A percentile compares a stretch with the other conserved stretches of the same genome.
phyloP scores from a whole-genome alignment of 2,113 vertebrate genomes.

The Amblyopsis rosae region DNA sequence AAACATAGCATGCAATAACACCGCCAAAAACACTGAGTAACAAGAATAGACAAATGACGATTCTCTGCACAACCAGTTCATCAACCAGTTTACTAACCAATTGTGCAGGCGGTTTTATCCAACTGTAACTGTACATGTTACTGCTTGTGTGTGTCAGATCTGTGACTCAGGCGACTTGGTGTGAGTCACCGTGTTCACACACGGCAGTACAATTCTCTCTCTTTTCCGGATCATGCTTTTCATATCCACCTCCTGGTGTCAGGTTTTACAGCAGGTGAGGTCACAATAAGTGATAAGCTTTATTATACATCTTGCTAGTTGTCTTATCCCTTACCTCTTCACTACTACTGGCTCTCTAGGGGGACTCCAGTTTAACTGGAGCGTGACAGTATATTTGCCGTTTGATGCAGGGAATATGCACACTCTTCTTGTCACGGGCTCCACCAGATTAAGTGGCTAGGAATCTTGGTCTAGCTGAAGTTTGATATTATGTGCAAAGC shows the following conservation, averaged over 20 bases:
- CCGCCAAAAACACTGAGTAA: too few species aligned
- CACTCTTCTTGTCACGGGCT: neutral
- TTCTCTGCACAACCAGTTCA: neutral
- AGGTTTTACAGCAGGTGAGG: too few species aligned
- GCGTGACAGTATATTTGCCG: neutral
- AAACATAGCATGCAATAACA: too few species aligned
- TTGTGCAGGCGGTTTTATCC: neutral
- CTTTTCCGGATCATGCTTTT: neutral
- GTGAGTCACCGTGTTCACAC: slow-evolving; percentile 35
- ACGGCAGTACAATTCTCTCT: neutral
- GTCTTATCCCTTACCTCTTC: neutral
- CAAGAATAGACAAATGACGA: too few species aligned
- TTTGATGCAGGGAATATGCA: neutral
- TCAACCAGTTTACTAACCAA: neutral
- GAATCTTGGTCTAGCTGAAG: too few species aligned
- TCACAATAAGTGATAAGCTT: too few species aligned
- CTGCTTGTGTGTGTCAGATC: slow-evolving; percentile 12
- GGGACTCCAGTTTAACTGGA: neutral
- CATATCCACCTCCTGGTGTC: neutral
- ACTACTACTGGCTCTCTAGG: too few species aligned
- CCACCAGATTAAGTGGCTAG: too few species aligned
- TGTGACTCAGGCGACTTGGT: slow-evolving; percentile 17
- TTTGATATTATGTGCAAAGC: too few species aligned
- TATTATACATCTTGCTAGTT: neutral
- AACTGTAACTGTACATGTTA: neutral